Percentiles rank a stretch among this genome's conserved stretches.
phyloP scores from a whole-genome alignment of 2,113 vertebrate species.

The Petromus typicus region DNA sequence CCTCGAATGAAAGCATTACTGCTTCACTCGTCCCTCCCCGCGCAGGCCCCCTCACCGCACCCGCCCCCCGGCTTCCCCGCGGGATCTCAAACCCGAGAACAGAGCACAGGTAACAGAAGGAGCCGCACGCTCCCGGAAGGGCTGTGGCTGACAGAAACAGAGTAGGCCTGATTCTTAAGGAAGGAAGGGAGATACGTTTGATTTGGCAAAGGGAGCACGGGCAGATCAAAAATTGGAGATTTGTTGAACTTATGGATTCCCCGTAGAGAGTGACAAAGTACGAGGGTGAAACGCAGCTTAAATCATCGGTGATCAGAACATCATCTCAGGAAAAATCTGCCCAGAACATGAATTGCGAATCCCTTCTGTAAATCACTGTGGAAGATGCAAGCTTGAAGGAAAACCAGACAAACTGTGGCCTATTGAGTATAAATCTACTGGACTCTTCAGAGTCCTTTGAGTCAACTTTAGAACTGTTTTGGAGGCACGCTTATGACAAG shows the following conservation, averaged over 20 bases:
- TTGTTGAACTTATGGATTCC: not conserved
- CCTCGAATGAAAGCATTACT: not conserved
- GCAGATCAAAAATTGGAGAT: constrained; percentile 21
- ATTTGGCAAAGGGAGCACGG: not conserved
- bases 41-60: not conserved
- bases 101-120: not conserved
- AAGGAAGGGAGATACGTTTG: not conserved
- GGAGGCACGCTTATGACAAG: not conserved
- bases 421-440: constrained; percentile 42
- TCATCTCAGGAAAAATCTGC: not conserved
- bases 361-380: not conserved
- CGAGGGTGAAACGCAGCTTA: constrained; percentile 2
- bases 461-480: constrained; percentile 30
- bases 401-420: not conserved
- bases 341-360: not conserved
- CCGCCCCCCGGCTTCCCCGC: not conserved
- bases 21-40: not conserved
- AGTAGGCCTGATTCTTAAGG: not conserved
- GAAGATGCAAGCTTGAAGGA: not conserved
- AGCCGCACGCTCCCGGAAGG: not conserved
- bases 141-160: not conserved
- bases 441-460: constrained; percentile 9
- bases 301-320: constrained; percentile 30
- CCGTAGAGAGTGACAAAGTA: constrained; percentile 1
- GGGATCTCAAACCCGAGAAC: not conserved